Evolutionary conservation across 2,113 vertebrate species (phyloP).

Genomic region (Xiphophorus maculatus): DNA sequence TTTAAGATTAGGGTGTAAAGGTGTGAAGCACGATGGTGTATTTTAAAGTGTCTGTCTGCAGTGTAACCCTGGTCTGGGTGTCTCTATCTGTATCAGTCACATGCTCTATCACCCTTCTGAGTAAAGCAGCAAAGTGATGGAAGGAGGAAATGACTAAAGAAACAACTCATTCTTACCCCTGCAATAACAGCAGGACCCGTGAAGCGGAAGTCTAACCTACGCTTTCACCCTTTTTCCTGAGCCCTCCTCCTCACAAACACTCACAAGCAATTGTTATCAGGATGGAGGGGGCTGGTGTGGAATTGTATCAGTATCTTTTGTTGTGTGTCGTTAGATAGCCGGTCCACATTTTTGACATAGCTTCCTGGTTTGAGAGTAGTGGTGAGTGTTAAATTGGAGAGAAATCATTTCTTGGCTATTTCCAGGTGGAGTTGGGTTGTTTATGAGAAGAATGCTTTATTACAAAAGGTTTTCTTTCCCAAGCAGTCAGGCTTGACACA

Average conservation of each 20-base stretch:
- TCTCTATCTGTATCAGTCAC: not conserved
- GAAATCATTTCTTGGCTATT: not conserved
- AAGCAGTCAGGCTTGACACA: conserved; percentile 54
- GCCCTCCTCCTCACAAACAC: conserved; percentile 32
- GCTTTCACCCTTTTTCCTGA: conserved; percentile 52
- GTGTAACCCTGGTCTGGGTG: conserved; percentile 24
- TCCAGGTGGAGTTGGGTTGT: not conserved
- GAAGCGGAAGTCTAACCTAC: conserved; percentile 63
- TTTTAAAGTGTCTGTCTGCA: conserved; percentile 50
- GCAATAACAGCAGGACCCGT: conserved; percentile 51
- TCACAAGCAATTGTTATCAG: not conserved
- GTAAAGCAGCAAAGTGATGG: conserved; percentile 47
- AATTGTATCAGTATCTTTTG: not conserved
- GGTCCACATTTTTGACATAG: conserved; percentile 6
- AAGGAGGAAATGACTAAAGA: conserved; percentile 77
- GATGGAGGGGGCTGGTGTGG: not conserved
- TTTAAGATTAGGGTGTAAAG: conserved; percentile 3
- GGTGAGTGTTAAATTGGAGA: not conserved
- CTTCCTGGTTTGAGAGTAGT: conserved; percentile 29
- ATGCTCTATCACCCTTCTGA: conserved; percentile 44
- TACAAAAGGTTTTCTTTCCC: conserved; percentile 28
- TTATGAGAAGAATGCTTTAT: conserved; percentile 10
- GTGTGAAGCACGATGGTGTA: conserved; percentile 4
- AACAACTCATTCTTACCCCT: conserved; percentile 69
- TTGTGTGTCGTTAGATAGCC: conserved; percentile 2